Conservation (phyloP, 2,113 vertebrate genomes). For the Edolisoma coerulescens region DNA sequence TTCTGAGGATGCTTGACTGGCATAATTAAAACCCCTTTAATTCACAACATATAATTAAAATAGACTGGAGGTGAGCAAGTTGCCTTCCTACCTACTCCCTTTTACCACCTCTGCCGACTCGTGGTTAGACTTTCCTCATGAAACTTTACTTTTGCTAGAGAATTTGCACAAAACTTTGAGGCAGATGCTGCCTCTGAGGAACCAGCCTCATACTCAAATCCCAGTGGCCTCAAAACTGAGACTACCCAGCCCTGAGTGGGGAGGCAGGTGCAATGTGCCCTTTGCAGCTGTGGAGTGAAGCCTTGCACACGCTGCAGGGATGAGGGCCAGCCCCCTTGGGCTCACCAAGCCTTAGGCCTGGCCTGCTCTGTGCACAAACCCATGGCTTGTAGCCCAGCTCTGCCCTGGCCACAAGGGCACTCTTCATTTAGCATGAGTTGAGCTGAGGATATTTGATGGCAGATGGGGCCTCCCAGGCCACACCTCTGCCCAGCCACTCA, state of each 20-base stretch:
- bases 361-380: neutral
- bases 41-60: conserved; percentile 1
- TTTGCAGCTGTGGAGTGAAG: neutral
- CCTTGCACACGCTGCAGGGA: rapidly evolving
- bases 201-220: neutral
- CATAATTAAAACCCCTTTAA: neutral
- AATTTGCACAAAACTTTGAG: neutral
- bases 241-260: neutral
- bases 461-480: neutral
- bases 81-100: neutral
- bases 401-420: neutral
- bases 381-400: neutral
- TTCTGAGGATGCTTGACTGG: neutral
- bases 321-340: neutral
- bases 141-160: neutral
- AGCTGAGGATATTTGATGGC: neutral
- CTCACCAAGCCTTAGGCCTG: neutral
- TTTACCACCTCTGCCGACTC: neutral
- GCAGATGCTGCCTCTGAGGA: neutral
- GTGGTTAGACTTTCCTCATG: neutral
- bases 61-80: neutral
- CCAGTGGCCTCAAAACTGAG: neutral
- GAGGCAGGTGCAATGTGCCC: neutral
- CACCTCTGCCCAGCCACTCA: neutral
- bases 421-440: neutral